Percentiles rank a stretch among this genome's conserved stretches.
These are phyloP conservation scores for Dastarcus helophoroides DNA, from an alignment of 2,888 invertebrate species.

Conservation along the genomic window DNA sequence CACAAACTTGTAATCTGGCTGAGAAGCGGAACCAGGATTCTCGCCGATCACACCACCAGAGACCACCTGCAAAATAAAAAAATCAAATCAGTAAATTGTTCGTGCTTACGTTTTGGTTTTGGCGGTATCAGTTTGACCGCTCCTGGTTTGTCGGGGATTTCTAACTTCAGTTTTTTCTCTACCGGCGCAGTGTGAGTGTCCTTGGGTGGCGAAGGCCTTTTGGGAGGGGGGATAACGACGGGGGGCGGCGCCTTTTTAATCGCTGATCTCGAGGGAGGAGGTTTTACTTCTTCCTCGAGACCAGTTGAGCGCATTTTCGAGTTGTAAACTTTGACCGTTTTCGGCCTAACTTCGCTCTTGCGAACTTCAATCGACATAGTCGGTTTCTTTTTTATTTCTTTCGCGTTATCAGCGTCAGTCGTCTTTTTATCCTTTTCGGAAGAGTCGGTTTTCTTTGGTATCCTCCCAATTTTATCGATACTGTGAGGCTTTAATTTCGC, in stretches of 20 bases:
- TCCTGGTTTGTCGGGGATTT: constrained; percentile 58
- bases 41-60: no score
- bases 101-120: constrained; percentile 81
- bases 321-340: constrained; percentile 85
- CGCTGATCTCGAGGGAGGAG: constrained; percentile 66
- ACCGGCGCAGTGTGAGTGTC: constrained; percentile 40
- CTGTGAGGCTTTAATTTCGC: constrained; percentile 56
- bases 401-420: constrained; percentile 23
- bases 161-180: constrained; percentile 69
- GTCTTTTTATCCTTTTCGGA: constrained; percentile 35
- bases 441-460: constrained; percentile 52
- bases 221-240: constrained; percentile 30
- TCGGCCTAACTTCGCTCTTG: constrained; percentile 59
- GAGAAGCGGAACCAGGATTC: no score
- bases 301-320: constrained; percentile 88
- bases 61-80: constrained; percentile 22
- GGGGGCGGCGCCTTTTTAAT: constrained; percentile 49
- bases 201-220: constrained; percentile 34
- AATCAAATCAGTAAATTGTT: constrained; percentile 17
- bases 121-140: constrained; percentile 78
- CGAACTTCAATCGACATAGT: constrained; percentile 76
- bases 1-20: no score
- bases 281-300: constrained; percentile 74
- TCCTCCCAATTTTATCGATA: constrained; percentile 64
- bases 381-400: constrained; percentile 47